A percentile compares a stretch with the other conserved stretches of the same genome.
These are phyloP conservation scores for Oceanodroma leucorhoa DNA, from an alignment of 2,797 vertebrate genomes.

Conservation along the genomic window DNA sequence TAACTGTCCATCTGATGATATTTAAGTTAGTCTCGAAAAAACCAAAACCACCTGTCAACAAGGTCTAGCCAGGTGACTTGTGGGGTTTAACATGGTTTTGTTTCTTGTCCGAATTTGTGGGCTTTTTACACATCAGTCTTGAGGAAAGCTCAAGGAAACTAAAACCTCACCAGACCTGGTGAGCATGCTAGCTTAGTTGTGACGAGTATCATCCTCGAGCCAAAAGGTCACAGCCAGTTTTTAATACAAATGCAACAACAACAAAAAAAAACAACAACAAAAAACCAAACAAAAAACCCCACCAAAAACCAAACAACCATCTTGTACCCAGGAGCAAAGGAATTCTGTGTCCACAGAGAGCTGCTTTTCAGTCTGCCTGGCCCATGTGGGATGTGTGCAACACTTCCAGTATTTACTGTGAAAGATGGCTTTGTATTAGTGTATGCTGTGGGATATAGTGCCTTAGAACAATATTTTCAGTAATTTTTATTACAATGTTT, in stretches of 20 bases:
- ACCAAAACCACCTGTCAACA: not conserved
- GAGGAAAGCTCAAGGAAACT: not conserved
- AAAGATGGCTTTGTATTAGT: not conserved
- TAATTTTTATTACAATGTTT: slow-evolving; percentile 67
- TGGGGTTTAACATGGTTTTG: not conserved
- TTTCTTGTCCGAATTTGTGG: not conserved
- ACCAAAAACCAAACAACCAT: too few relatives aligned
- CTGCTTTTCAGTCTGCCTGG: not conserved
- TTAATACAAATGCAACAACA: not conserved
- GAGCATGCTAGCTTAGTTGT: not conserved
- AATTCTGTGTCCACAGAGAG: not conserved
- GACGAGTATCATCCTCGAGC: not conserved
- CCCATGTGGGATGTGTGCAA: accelerated
- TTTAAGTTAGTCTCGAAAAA: not conserved
- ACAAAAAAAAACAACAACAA: too few relatives aligned
- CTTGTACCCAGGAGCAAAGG: not conserved
- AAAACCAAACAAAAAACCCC: too few relatives aligned
- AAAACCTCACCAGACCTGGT: not conserved
- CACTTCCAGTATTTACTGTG: not conserved
- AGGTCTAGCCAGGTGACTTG: not conserved
- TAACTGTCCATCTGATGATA: not conserved
- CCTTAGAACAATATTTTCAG: not conserved
- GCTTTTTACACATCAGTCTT: not conserved
- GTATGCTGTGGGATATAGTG: not conserved
- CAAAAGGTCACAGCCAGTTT: not conserved